Conservation (phyloP, 2,113 vertebrate genomes). For the Psilopsiagon aurifrons region DNA sequence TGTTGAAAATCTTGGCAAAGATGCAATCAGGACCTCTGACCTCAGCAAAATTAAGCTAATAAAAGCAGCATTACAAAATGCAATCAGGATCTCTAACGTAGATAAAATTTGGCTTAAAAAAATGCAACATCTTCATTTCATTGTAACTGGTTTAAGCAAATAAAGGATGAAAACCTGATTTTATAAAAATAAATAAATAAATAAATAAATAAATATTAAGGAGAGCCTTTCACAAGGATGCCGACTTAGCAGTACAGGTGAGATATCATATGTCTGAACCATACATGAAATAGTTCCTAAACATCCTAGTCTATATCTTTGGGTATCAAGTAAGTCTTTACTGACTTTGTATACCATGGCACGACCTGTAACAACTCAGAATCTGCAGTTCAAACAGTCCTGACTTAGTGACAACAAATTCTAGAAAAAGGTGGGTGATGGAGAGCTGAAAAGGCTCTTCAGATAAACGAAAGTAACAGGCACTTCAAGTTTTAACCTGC, state of each 20-base stretch:
- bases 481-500: background rate
- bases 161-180: background rate
- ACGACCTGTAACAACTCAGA: background rate
- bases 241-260: background rate
- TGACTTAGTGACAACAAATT: background rate
- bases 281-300: background rate
- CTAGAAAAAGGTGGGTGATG: background rate
- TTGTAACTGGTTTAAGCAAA: background rate
- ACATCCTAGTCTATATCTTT: background rate
- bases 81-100: background rate
- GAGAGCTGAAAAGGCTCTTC: background rate
- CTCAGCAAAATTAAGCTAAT: background rate
- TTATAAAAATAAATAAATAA: background rate
- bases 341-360: background rate
- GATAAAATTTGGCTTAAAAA: background rate
- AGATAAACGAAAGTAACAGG: background rate
- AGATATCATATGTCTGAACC: background rate
- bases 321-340: background rate
- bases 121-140: background rate
- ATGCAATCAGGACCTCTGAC: background rate
- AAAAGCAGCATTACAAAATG: background rate
- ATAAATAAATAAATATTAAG: background rate
- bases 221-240: background rate
- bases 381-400: background rate
- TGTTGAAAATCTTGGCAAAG: background rate